Evolutionary conservation across 2,113 vertebrate genomes (phyloP), one percentile per base, ranked within the genome.

Genomic region (Setophaga kirtlandii): DNA sequence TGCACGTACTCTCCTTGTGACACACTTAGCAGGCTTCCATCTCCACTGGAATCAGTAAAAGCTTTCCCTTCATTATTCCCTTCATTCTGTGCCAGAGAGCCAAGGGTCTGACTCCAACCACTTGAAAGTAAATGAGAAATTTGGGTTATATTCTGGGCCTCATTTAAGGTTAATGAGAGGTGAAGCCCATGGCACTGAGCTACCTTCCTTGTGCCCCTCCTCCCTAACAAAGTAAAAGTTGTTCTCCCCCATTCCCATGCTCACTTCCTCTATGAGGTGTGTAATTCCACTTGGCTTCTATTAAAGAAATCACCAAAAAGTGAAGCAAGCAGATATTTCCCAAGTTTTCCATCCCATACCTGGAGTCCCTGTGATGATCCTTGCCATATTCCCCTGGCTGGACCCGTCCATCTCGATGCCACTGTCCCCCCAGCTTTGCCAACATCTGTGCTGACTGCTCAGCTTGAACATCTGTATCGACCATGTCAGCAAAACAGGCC

Each of bases 401-500:
- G 6, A 8, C 28, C 73, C 24, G 4, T 77, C 65, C 65, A 35
- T 56, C 90, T 91, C 6, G 0, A 24, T 86, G 46, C 46, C 76
- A 23, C 19, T 63, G 52, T 69, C 71, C 16, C 47, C 50, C 78
- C 89, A 74, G 79, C 65, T 83, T 49, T 73, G 92, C 70, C 56
- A 74, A 19, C 8, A 13, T 24, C 80, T 62, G 8, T 21, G 59
- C 96, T 77, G 64, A 37, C 50, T 91, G n/a, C 52, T 68, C 3
- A 2, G 23, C 80, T 59, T 18, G 79, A 92, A 79, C 67, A 67
- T 74, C 75, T 83, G 86, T 83, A 78, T 52, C 1, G 11, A 19
- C 67, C 74, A 83, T 89, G 73, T 87, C 94, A 84, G 89, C 80
- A 90, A 94, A 97, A 94, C 74, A 94, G 91, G 93, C 71, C 20